Evolutionary conservation across 64 coral and sea anemone species (phyloP), one percentile per base, ranked within the genome.

Genomic region (Montipora foliosa): DNA sequence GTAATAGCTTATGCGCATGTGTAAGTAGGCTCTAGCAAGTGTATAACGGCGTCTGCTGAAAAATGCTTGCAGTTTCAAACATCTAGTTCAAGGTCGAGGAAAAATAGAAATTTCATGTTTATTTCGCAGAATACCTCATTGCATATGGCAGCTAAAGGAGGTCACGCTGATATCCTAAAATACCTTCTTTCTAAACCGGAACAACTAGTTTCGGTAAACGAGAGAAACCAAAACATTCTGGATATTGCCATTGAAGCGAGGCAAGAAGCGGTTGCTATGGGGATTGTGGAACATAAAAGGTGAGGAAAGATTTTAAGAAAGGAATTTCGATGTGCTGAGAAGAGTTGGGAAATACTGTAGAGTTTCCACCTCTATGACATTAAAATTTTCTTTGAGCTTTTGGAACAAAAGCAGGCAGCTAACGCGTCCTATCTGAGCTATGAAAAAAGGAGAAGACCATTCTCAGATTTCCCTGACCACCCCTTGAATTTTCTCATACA

Each of bases 161-260:
- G 96, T 22, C 92, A 97, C 62, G 88, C 89, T 14, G 74, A 94
- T 25, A 94, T 97, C n/a, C 88, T 97, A 8, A 64, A 97, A n/a
- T 79, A 83, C 22, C 84, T 97, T 17, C 96, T 97, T 5, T 87
- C 85, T 13, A 97, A 97, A 94, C 81, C 83, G 4, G 95, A 97
- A 47, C 96, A 97, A 68, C 47, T 97, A 9, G 96, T 97, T 17
- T 92, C 89, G 48, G 96, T 97, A 8, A 97, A 97, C 89, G 96
- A 97, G 19, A 89, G 96, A 21, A 97, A 97, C 69, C 96, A 97
- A 24, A 97, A 97, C 48, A 95, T 97, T 47, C 80, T 97, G 46
- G 96, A 97, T 84, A 95, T 97, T 62, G 96, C 96, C 5, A 97
- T 97, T 49, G 96, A 97, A 44, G 96, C 88, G 47, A 87, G 72